These are phyloP conservation scores for Myotis planiceps DNA, from an alignment of 2,797 vertebrate species.

Conservation along the genomic window DNA sequence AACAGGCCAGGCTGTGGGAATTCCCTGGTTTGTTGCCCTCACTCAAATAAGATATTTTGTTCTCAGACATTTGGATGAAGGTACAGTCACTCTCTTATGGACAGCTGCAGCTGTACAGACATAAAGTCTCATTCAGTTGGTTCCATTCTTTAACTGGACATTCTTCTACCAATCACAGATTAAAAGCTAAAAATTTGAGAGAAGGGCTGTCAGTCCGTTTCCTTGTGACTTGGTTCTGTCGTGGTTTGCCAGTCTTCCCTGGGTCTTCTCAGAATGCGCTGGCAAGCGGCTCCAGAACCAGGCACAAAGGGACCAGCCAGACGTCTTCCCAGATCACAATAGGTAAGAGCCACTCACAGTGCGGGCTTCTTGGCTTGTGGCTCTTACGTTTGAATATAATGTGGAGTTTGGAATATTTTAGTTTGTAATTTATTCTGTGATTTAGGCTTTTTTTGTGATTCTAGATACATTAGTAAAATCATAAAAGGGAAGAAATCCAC, in stretches of 20 bases:
- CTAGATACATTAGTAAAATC: background rate
- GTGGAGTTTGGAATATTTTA: background rate
- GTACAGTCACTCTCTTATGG: background rate
- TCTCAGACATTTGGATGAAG: background rate
- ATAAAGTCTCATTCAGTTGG: background rate
- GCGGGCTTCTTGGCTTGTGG: background rate
- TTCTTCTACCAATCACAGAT: background rate
- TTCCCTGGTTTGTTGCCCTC: background rate
- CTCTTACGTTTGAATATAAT: background rate
- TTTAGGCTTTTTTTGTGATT: background rate
- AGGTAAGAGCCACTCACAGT: background rate
- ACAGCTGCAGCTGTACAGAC: background rate
- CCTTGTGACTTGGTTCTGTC: background rate
- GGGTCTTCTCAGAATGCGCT: background rate
- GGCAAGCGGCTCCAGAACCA: background rate
- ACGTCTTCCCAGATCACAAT: background rate
- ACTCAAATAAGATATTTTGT: background rate
- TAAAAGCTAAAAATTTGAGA: background rate
- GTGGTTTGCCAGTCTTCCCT: background rate
- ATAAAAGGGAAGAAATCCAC: background rate
- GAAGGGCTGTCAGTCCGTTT: background rate
- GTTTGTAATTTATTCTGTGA: conserved; percentile 22
- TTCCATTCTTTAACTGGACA: background rate
- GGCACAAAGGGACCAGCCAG: background rate
- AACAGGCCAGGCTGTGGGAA: conserved; percentile 2